phyloP scores from a whole-genome alignment of 2,113 vertebrate species.

The Oceanites oceanicus region DNA sequence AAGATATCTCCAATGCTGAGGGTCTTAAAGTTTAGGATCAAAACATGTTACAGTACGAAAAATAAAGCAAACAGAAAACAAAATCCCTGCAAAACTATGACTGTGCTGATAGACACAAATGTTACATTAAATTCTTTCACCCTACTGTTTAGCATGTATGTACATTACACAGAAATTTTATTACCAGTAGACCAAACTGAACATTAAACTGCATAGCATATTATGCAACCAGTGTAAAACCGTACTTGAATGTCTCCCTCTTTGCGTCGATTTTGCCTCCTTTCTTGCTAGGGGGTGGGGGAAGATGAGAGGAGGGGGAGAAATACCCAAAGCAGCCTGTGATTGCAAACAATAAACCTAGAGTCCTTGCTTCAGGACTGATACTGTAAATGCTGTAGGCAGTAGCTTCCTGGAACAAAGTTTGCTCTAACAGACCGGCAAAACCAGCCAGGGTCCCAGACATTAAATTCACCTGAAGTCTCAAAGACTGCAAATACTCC shows the following conservation, averaged over 20 bases:
- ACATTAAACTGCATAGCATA: not conserved
- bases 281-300: not conserved
- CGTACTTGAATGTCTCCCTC: not conserved
- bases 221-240: not conserved
- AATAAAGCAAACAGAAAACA: not conserved
- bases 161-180: not conserved
- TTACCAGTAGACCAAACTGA: not conserved
- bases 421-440: slow-evolving; percentile 25
- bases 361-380: not conserved
- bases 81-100: not conserved
- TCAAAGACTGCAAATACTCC: not conserved
- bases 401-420: slow-evolving; percentile 39
- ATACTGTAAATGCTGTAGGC: not conserved
- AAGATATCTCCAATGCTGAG: not conserved
- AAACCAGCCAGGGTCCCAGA: not conserved
- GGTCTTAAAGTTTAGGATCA: not conserved
- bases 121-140: not conserved
- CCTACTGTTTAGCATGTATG: not conserved
- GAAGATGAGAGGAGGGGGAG: not conserved
- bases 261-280: not conserved
- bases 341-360: slow-evolving; percentile 58
- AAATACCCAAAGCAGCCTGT: slow-evolving; percentile 1
- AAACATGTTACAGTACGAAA: not conserved
- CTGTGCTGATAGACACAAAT: not conserved
- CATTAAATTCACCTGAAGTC: not conserved